Base-by-base conservation (phyloP, 2,797 vertebrate genomes). In the Cryptoprocta ferox region DNA sequence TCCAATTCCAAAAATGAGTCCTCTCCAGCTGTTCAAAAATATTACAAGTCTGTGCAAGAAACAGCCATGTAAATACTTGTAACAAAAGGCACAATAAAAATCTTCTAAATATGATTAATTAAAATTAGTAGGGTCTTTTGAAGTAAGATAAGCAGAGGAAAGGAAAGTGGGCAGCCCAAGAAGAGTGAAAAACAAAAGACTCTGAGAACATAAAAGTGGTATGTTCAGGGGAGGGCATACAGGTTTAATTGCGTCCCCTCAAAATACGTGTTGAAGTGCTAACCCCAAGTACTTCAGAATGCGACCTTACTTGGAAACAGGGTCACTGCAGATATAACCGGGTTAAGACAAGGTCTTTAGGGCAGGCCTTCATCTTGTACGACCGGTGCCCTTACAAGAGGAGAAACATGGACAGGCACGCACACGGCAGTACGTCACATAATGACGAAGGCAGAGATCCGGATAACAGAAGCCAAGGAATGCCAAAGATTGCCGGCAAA, bases 91-190 rank as follows among this genome's bases (percentile, higher is more conserved):
- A 78, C 32, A 75, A 12, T 37, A 35, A 19, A 61, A 70, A 28
- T 37, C 8, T 66, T 48, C 61, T 68, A 83, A 76, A 48, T 0
- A 53, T 21, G 24, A 59, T 56, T 80, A 86, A 61, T 76, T 80
- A 39, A 66, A n/a, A 86, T 48, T 42, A 73, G 13, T 48, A 92
- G 13, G 42, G 79, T 19, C 21, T 3, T 88, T 82, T 92, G 50
- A 92, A 95, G 66, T 32, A 81, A 89, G 70, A 53, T 32, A 83
- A 53, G 19, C n/a, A 92, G n/a, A 88, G 30, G 48, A 75, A 79
- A 68, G 26, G 15, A 91, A 81, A 61, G 35, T 9, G 16, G 50
- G 30, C 37, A 70, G 28, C 65, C 28, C 45, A 56, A 80, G 16
- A 30, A 68, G 26, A 45, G 32, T 56, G 12, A 56, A 56, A 39